Evolutionary conservation across 2,888 invertebrate genomes (phyloP).

Genomic region (Trypoxylon attenuatum): DNA sequence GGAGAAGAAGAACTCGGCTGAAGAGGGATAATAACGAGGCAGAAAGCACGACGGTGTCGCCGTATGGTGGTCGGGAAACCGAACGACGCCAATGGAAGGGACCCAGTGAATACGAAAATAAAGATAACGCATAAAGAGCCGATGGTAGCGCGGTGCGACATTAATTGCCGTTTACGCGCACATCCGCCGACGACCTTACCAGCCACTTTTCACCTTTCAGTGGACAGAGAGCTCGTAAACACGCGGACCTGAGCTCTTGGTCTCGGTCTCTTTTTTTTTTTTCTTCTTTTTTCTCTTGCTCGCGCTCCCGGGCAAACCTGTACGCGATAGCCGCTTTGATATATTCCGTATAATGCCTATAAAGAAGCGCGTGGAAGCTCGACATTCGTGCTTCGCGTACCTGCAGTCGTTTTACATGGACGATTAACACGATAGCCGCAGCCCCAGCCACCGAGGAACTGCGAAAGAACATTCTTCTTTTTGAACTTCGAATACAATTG

Average conservation of each 20-base stretch:
- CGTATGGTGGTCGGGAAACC: neutral
- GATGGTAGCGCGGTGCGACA: conserved; percentile 5
- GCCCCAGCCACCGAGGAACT: too few relatives aligned
- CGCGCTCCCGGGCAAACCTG: neutral
- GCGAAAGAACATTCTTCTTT: too few relatives aligned
- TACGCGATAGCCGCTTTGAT: neutral
- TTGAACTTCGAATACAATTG: too few relatives aligned
- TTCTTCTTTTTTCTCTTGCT: neutral
- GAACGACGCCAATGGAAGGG: neutral
- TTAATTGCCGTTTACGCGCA: conserved; percentile 19
- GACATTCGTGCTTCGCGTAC: too few relatives aligned
- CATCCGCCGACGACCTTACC: neutral
- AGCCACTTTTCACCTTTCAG: conserved; percentile 11
- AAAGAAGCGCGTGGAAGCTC: neutral
- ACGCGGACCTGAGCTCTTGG: conserved; percentile 2
- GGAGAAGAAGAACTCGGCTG: neutral
- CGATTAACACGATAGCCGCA: too few relatives aligned
- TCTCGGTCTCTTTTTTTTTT: too few relatives aligned
- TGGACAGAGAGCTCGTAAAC: too few relatives aligned
- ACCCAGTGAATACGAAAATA: neutral
- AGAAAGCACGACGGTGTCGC: neutral
- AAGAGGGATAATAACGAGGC: neutral
- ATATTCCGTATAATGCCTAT: neutral
- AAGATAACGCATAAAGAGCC: neutral
- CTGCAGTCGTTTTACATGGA: too few relatives aligned